These are phyloP conservation scores for Darevskia mixta DNA, from an alignment of 2,797 vertebrate genomes.

Conservation along the genomic window DNA sequence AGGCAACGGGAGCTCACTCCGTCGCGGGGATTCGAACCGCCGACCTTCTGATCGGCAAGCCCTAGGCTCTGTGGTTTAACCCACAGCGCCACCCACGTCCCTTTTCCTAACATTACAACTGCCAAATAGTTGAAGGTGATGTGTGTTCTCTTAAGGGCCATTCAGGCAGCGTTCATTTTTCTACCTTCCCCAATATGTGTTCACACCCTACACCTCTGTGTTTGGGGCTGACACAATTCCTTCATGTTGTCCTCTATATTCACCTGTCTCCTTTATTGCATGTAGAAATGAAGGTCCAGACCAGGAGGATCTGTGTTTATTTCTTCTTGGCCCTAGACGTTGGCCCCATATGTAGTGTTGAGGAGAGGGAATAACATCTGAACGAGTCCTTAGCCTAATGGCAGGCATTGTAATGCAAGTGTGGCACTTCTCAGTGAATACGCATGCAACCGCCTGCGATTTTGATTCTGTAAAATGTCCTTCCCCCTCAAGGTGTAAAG, in stretches of 20 bases:
- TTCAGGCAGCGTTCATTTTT: neutral
- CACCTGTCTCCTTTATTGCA: neutral
- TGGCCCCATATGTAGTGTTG: neutral
- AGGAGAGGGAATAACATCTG: neutral
- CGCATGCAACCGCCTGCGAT: neutral
- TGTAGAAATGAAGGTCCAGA: neutral
- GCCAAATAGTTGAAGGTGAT: neutral
- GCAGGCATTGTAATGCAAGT: rapidly evolving
- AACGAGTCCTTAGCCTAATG: neutral
- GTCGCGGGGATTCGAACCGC: too few relatives aligned
- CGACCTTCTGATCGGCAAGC: too few relatives aligned
- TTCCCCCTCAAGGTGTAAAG: conserved; percentile 85
- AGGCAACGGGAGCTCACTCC: too few relatives aligned
- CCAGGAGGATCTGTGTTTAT: neutral
- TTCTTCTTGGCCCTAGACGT: neutral
- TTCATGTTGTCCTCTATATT: neutral
- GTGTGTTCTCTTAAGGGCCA: too few relatives aligned
- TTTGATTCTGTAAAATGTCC: conserved; percentile 29
- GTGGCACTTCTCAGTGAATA: neutral
- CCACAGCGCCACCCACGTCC: too few relatives aligned
- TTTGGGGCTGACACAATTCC: neutral
- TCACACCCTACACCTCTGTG: neutral
- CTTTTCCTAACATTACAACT: neutral
- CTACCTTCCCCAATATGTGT: neutral
- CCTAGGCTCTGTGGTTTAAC: too few relatives aligned